Conservation (phyloP, 2,888 invertebrate species). For the Synanthedon andrenaeformis region DNA sequence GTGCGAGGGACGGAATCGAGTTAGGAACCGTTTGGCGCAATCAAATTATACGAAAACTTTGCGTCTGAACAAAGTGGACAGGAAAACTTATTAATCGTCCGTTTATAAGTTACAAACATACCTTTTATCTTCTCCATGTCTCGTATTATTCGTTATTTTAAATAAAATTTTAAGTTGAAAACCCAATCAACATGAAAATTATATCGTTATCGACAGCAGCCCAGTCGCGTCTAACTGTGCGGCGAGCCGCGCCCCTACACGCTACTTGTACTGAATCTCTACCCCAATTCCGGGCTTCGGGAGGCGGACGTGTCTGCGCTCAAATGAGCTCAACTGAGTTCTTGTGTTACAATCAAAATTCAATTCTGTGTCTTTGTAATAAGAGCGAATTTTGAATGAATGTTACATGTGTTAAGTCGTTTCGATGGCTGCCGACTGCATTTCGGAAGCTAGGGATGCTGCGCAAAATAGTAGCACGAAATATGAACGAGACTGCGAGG, state of each 20-base stretch:
- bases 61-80: slow-evolving; percentile 6
- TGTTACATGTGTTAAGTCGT: slow-evolving; percentile 24
- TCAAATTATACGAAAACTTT: slow-evolving; percentile 40
- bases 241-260: slow-evolving; percentile 70
- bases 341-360: slow-evolving; percentile 9
- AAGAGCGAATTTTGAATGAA: slow-evolving; percentile 18
- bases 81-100: slow-evolving; percentile 7
- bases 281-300: slow-evolving; percentile 67
- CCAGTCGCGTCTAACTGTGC: slow-evolving; percentile 69
- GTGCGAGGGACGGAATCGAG: slow-evolving; percentile 40
- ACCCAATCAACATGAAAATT: slow-evolving; percentile 32
- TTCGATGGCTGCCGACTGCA: slow-evolving; percentile 62
- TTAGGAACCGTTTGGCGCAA: slow-evolving; percentile 43
- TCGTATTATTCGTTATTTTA: slow-evolving; percentile 7
- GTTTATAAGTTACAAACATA: slow-evolving; percentile 20
- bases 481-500: slow-evolving; percentile 71
- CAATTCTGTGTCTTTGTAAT: slow-evolving; percentile 10
- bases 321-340: slow-evolving; percentile 24
- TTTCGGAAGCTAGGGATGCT: slow-evolving; percentile 70
- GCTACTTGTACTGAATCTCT: slow-evolving; percentile 70
- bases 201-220: slow-evolving; percentile 56
- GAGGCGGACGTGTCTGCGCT: slow-evolving; percentile 31
- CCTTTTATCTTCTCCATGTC: slow-evolving; percentile 17
- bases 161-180: slow-evolving; percentile 28
- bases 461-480: slow-evolving; percentile 71